Percentiles rank a stretch among this genome's conserved stretches.
These are phyloP conservation scores for Sialis fuliginosa DNA, from an alignment of 2,888 invertebrate genomes.

Conservation along the genomic window DNA sequence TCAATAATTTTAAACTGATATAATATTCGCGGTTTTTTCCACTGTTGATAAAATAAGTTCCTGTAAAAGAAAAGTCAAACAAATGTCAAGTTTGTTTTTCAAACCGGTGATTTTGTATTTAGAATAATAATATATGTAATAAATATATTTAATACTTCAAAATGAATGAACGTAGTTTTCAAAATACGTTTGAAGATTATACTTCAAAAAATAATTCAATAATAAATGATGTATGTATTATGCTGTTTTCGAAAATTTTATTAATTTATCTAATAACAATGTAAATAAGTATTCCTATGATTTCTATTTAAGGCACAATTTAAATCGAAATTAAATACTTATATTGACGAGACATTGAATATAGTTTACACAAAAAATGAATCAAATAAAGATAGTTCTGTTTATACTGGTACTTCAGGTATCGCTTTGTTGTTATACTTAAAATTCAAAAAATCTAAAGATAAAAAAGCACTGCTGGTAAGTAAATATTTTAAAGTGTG, in stretches of 20 bases:
- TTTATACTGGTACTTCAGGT: conserved; percentile 63
- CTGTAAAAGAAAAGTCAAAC: no score
- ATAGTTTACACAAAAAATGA: conserved; percentile 4
- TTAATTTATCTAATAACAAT: conserved; percentile 23
- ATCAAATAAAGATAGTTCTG: conserved; percentile 32
- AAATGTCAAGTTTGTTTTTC: no score
- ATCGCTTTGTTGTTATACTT: conserved; percentile 46
- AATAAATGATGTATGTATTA: conserved; percentile 20
- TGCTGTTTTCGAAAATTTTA: conserved; percentile 25
- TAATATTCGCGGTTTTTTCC: no score
- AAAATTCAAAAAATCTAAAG: conserved; percentile 16
- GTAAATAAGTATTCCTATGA: background rate
- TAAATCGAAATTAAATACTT: conserved; percentile 1
- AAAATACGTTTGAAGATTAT: conserved; percentile 32
- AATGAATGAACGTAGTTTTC: conserved; percentile 17
- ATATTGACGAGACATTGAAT: background rate
- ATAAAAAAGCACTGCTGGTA: background rate
- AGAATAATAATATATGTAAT: no score
- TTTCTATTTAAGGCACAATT: background rate
- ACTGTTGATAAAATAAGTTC: no score
- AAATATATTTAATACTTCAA: background rate
- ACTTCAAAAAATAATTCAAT: conserved; percentile 18
- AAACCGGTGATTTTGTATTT: no score
- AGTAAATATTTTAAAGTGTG: background rate
- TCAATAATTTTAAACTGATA: no score